phyloP scores from a whole-genome alignment of 2,797 vertebrate species.

The Acipenser oxyrinchus region DNA sequence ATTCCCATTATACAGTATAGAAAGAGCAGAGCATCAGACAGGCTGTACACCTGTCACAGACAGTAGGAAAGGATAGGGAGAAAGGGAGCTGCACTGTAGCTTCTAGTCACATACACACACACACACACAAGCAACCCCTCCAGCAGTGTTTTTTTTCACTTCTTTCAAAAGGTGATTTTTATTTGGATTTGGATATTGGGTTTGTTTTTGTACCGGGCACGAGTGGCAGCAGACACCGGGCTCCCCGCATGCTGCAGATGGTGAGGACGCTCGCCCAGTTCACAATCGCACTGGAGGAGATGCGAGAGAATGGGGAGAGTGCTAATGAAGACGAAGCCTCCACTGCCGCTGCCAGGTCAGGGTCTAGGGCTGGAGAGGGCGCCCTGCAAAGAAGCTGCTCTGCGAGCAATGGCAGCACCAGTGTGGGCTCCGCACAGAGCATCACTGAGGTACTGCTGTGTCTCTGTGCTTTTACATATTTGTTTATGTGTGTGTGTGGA shows the following conservation, averaged over 20 bases:
- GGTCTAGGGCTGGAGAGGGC: constrained; percentile 36
- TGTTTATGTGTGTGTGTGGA: background rate
- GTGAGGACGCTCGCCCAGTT: constrained; percentile 95
- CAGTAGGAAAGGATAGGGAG: background rate
- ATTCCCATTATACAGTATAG: constrained; percentile 50
- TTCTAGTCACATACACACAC: background rate
- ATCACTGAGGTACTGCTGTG: constrained; percentile 60
- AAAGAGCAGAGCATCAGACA: constrained; percentile 31
- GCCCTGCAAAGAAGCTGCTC: constrained; percentile 49
- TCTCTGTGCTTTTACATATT: background rate
- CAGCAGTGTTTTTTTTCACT: too few species aligned
- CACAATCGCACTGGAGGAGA: constrained; percentile 94
- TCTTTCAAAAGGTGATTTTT: too few species aligned
- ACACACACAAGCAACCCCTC: background rate
- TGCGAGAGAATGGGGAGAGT: constrained; percentile 80
- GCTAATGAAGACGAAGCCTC: constrained; percentile 50
- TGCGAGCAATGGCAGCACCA: constrained; percentile 40
- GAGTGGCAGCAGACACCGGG: constrained; percentile 32
- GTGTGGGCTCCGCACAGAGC: constrained; percentile 40
- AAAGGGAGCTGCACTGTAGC: background rate
- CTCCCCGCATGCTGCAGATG: constrained; percentile 90
- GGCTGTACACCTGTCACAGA: constrained; percentile 28
- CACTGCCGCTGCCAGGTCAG: constrained; percentile 19
- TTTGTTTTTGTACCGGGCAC: constrained; percentile 19
- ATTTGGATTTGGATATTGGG: too few species aligned